Percentiles rank a stretch among this genome's conserved stretches.
phyloP scores from a whole-genome alignment of 1,140 invertebrate genomes.

The Meteorus sp. region DNA sequence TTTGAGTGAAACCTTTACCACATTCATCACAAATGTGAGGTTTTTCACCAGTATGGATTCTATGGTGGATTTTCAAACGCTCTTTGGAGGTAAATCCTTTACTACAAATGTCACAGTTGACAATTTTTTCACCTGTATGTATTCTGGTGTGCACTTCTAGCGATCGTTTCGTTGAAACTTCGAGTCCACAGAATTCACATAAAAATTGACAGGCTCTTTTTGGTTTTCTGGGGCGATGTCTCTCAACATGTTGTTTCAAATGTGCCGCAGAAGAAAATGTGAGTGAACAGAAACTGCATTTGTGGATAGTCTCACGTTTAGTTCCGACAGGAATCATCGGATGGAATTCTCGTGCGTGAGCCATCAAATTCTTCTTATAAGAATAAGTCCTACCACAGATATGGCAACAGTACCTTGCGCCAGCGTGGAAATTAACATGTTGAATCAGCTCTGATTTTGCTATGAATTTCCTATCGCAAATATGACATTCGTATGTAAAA shows the following conservation, averaged over 20 bases:
- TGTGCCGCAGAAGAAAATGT: conserved; percentile 27
- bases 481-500: conserved; percentile 42
- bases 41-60: conserved; percentile 51
- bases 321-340: conserved; percentile 10
- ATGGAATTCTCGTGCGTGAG: conserved; percentile 43
- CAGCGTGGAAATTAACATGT: conserved; percentile 45
- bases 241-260: conserved; percentile 34
- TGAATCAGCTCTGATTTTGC: conserved; percentile 34
- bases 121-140: conserved; percentile 73
- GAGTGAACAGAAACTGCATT: conserved; percentile 35
- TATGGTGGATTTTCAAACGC: conserved; percentile 66
- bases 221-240: conserved; percentile 22
- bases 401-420: conserved; percentile 46
- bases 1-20: conserved; percentile 58
- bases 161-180: conserved; percentile 57
- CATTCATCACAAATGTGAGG: conserved; percentile 54
- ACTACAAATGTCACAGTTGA: conserved; percentile 74
- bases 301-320: conserved; percentile 29
- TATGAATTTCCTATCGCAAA: conserved; percentile 42
- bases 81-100: conserved; percentile 74
- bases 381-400: conserved; percentile 60
- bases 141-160: conserved; percentile 69
- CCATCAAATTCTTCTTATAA: conserved; percentile 47
- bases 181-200: conserved; percentile 39
- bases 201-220: conserved; percentile 30